Evolutionary conservation across 2,888 invertebrate genomes (phyloP), one percentile per base, ranked within the genome.

Genomic region (Amiota communis): DNA sequence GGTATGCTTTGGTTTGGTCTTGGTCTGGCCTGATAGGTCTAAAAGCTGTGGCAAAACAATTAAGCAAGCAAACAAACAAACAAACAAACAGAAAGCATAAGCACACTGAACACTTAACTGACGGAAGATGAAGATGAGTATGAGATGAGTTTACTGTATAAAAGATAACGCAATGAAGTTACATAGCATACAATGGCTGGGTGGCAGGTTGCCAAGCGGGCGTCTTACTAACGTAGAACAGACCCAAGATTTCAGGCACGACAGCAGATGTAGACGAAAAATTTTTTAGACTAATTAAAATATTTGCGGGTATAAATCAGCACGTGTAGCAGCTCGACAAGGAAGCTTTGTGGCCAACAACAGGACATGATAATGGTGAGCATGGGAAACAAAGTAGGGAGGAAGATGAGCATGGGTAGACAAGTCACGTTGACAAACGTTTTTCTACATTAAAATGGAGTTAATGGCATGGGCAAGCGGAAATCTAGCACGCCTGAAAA

Each of bases 221-320:
- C 3, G 8, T 36, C 36, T 36, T 36, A 6, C 36, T 36, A 36
- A 36, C 36, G 6, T 36, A 36, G 36, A 36, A 36, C 36, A 36
- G 36, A 36, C 8, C 4, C 6, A 36, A 36, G 36, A 36, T 36
- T 36, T 36, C 3, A 36, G 36, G 36, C 36, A 36, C 36, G 36
- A 6, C 36, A 36, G 36, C 20, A 59, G 59, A 70, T 65, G 61
- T 15, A 69, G 69, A 71, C 73, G 72, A 75, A 74, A 80, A 77
- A 75, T 75, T 68, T 53, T 36, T 53, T 79, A 77, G 81, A 80
- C 80, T 80, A 81, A 81, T 81, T 80, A 75, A 79, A 80, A 81
- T 81, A 80, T 68, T 68, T 68, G 67, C 36, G 20, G 17, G 51
- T 23, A 68, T 15, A 65, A 65, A 65, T 65, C 65, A 65, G 65